phyloP scores from a whole-genome alignment of 2,888 invertebrate genomes.

The Drosophila paracracens region DNA sequence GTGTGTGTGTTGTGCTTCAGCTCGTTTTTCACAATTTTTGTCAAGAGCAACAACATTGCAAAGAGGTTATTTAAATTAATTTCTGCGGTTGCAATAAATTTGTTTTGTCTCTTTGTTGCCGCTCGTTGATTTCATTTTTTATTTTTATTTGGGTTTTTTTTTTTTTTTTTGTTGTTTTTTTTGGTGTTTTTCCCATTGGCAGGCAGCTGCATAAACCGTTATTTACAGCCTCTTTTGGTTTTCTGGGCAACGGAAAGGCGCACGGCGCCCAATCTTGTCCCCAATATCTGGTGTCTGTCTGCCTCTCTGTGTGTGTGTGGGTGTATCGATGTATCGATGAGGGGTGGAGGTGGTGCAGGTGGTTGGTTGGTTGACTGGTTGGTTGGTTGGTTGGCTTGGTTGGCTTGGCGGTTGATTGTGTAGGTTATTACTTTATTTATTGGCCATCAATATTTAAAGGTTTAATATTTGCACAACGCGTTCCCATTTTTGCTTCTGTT shows the following conservation, averaged over 20 bases:
- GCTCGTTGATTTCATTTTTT: conserved; percentile 15
- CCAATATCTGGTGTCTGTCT: conserved; percentile 17
- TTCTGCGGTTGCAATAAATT: conserved; percentile 77
- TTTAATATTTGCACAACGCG: conserved; percentile 57
- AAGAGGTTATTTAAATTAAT: conserved; percentile 75
- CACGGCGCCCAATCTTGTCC: conserved; percentile 41
- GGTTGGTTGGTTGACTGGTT: conserved; percentile 7
- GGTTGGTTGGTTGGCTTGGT: neutral
- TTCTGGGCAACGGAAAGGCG: conserved; percentile 28
- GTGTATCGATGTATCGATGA: conserved; percentile 7
- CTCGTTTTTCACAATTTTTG: conserved; percentile 60
- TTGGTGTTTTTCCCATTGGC: conserved; percentile 20
- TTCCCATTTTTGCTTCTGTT: conserved; percentile 2
- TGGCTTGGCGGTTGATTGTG: conserved; percentile 7
- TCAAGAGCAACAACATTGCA: conserved; percentile 48
- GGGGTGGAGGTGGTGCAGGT: conserved; percentile 14
- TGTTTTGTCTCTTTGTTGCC: conserved; percentile 50
- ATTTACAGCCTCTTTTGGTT: conserved; percentile 60
- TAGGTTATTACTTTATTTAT: conserved; percentile 66
- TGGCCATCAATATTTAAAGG: conserved; percentile 68
- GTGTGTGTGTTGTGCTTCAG: conserved; percentile 14
- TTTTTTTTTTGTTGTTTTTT: neutral
- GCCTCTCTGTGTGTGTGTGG: neutral
- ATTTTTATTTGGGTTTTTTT: neutral
- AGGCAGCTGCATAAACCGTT: conserved; percentile 61